Base-by-base conservation (phyloP, 2,797 vertebrate genomes). In the Gephyroberyx darwinii region DNA sequence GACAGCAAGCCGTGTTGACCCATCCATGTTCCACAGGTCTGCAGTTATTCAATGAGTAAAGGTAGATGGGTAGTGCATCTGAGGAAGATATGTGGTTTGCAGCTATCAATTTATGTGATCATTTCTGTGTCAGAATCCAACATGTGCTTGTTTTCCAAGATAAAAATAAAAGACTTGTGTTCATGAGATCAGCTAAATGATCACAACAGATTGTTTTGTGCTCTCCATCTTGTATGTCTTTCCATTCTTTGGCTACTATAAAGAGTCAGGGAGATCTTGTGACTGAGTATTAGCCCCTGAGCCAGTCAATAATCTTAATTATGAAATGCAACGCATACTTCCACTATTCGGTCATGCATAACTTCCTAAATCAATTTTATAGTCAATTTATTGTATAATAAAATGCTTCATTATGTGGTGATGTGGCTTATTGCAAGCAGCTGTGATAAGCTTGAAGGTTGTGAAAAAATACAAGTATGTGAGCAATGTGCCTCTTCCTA, bases 261-360 rank as follows among this genome's bases (percentile, higher is more conserved):
- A 65, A 63, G 65, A 70, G 26, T 56, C 17, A 8, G 43, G 37
- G 22, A n/a, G 31, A 17, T 31, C 45, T 72, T 14, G 20, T 57
- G 9, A 57, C 43, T 56, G 30, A 33, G 26, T 51, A 67, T 83
- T 47, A 33, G 63, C 64, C 65, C 60, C 67, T 43, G 66, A 9
- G 68, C 51, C 71, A 57, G 65, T 78, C 61, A 65, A 14, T 63
- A 77, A 84, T 75, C 73, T 57, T 48, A 77, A 73, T 71, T 79
- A 83, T 85, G 83, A 89, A 88, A 86, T 83, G 22, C 55, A 69
- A 43, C 57, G 66, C 86, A 90, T 91, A 71, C 65, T 89, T 88
- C 53, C 63, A 69, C 41, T 68, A 50, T 80, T 88, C 47, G 43
- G 82, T 89, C 79, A 90, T 76, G 78, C 84, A 81, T 84, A 75